A percentile compares a stretch with the other conserved stretches of the same genome.
Conservation (phyloP, 2,888 invertebrate genomes). For the Chymomyza procnemis region DNA sequence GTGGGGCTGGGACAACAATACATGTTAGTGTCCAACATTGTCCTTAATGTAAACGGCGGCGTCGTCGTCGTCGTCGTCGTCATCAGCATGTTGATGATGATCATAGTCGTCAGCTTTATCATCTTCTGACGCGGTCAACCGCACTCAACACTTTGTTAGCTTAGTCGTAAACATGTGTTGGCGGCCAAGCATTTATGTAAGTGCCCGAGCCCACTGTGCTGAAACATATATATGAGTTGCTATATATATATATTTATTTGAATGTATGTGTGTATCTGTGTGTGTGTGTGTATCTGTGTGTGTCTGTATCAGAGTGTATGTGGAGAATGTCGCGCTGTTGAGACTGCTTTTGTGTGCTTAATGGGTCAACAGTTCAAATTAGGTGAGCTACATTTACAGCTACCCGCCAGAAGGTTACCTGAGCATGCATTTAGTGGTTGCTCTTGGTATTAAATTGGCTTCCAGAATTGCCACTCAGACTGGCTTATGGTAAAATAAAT, state of each 20-base stretch:
- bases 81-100: no score
- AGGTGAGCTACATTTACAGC: conserved; percentile 45
- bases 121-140: conserved; percentile 49
- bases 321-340: neutral
- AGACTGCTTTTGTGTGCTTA: conserved; percentile 45
- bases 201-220: conserved; percentile 18
- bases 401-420: neutral
- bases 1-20: conserved; percentile 40
- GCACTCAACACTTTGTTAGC: conserved; percentile 62
- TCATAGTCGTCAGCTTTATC: conserved; percentile 7
- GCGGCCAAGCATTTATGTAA: conserved; percentile 30
- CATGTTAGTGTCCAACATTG: neutral
- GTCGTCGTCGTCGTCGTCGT: conserved; percentile 4
- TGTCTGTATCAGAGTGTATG: neutral
- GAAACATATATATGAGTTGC: neutral
- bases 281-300: neutral
- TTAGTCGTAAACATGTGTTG: conserved; percentile 58
- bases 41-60: neutral
- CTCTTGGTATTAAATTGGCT: neutral
- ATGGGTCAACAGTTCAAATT: conserved; percentile 70
- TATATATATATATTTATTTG: neutral
- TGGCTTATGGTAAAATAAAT: neutral
- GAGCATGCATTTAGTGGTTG: neutral
- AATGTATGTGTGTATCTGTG: neutral
- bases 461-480: neutral